Evolutionary conservation across 2,797 vertebrate species (phyloP).

Genomic region (Falco concolor): DNA sequence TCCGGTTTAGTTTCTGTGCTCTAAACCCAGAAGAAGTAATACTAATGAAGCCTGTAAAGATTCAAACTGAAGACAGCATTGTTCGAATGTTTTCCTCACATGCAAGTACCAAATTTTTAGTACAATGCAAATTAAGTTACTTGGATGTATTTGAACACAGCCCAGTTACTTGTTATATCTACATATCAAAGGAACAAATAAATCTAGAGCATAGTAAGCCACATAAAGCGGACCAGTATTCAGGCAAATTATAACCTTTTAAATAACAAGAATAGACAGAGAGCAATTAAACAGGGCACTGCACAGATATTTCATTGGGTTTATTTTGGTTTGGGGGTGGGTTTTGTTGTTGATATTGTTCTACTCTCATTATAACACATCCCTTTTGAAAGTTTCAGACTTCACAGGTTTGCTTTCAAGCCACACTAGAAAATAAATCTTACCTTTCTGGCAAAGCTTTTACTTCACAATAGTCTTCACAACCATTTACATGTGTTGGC

Average conservation of each 20-base stretch:
- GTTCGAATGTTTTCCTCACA: background rate
- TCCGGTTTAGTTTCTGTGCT: background rate
- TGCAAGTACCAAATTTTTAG: background rate
- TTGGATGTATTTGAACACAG: background rate
- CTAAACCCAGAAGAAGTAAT: background rate
- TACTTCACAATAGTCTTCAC: slow-evolving; percentile 62
- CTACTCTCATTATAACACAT: background rate
- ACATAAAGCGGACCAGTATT: background rate
- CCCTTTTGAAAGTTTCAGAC: background rate
- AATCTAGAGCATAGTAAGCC: background rate
- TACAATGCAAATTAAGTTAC: background rate
- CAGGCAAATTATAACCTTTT: background rate
- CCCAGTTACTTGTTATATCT: background rate
- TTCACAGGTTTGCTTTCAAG: background rate
- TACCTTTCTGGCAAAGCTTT: slow-evolving; percentile 65
- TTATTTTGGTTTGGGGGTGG: background rate
- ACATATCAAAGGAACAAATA: background rate
- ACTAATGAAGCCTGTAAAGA: background rate
- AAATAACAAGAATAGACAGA: background rate
- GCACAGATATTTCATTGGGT: background rate
- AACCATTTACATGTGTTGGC: slow-evolving; percentile 62
- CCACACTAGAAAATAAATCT: background rate
- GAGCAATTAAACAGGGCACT: background rate
- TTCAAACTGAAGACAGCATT: background rate
- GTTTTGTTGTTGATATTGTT: background rate